Evolutionary conservation across 2,113 vertebrate genomes (phyloP).

Genomic region (Pongo pygmaeus): DNA sequence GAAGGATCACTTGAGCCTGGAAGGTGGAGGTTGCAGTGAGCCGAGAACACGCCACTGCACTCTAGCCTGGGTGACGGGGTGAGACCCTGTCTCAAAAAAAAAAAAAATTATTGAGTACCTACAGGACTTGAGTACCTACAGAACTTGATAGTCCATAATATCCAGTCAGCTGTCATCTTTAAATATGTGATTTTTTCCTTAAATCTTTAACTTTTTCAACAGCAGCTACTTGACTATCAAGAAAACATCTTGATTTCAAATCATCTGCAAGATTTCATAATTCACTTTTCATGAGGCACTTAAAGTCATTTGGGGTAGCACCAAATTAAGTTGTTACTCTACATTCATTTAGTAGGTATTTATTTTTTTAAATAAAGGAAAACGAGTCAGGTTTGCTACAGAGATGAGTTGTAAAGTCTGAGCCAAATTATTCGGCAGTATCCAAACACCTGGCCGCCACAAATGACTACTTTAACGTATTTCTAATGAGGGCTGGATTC

Average conservation of each 20-base stretch:
- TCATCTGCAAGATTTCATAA: not conserved
- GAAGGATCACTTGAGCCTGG: too few relatives aligned
- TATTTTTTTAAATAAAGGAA: constrained; percentile 46
- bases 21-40: too few relatives aligned
- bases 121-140: not conserved
- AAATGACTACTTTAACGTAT: constrained; percentile 56
- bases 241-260: not conserved
- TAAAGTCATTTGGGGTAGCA: not conserved
- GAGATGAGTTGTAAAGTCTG: not conserved
- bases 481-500: constrained; percentile 65
- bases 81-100: too few relatives aligned
- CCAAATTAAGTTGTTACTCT: not conserved
- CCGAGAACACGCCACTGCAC: too few relatives aligned
- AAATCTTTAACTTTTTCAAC: not conserved
- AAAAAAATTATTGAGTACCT: not conserved
- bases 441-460: constrained; percentile 65
- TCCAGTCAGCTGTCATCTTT: too few relatives aligned
- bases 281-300: not conserved
- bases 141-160: not conserved
- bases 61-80: too few relatives aligned
- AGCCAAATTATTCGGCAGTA: constrained; percentile 22
- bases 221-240: not conserved
- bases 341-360: not conserved
- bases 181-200: too few relatives aligned
- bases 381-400: not conserved